Percentiles rank a stretch among this genome's conserved stretches.
phyloP scores from a whole-genome alignment of 2,888 invertebrate species.

The Gortyna flavago region DNA sequence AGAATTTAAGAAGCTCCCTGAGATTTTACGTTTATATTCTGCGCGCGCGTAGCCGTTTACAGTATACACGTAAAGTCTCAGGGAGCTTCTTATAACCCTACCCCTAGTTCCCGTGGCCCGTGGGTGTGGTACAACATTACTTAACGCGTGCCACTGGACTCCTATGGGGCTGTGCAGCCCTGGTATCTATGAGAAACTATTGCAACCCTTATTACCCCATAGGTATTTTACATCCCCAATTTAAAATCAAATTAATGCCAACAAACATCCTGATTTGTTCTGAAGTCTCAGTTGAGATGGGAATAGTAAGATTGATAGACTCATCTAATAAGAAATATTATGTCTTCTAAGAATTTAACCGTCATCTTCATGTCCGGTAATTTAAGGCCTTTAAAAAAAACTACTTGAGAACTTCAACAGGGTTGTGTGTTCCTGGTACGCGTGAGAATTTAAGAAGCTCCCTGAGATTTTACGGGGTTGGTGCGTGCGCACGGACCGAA shows the following conservation, averaged over 20 bases:
- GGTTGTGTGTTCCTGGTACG: conserved; percentile 41
- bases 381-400: neutral
- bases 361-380: neutral
- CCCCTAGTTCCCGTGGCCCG: conserved; percentile 21
- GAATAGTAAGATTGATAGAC: conserved; percentile 34
- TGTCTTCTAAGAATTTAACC: neutral
- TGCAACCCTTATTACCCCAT: conserved; percentile 18
- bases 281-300: conserved; percentile 23
- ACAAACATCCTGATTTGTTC: conserved; percentile 4
- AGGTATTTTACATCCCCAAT: neutral
- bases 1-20: conserved; percentile 26
- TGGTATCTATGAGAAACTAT: conserved; percentile 45
- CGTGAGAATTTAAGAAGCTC: conserved; percentile 37
- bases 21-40: conserved; percentile 8
- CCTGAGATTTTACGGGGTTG: conserved; percentile 15
- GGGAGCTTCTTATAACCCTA: neutral
- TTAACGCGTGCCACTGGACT: conserved; percentile 18
- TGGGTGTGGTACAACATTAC: conserved; percentile 21
- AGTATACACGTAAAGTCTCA: neutral
- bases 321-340: too few relatives aligned
- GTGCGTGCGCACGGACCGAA: neutral
- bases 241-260: conserved; percentile 3
- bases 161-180: conserved; percentile 22
- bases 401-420: neutral
- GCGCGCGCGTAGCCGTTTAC: too few relatives aligned